Percentiles rank a stretch among this genome's conserved stretches.
These are phyloP conservation scores for Gracilinanus agilis DNA, from an alignment of 2,113 vertebrate species.

Conservation along the genomic window DNA sequence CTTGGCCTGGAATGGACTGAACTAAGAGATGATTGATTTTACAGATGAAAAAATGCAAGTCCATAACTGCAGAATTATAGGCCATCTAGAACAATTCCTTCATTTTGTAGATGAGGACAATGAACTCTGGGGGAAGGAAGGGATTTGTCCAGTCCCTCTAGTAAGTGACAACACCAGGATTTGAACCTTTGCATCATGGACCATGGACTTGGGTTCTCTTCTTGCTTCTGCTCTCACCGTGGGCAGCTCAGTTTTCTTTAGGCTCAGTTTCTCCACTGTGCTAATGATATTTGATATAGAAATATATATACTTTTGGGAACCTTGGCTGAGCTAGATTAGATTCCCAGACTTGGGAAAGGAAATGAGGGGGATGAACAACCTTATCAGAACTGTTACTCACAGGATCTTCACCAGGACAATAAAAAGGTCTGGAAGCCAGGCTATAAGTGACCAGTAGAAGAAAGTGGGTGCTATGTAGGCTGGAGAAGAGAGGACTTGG, in stretches of 20 bases:
- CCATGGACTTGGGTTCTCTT: not conserved
- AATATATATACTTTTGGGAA: not conserved
- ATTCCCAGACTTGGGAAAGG: not conserved
- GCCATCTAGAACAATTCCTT: not conserved
- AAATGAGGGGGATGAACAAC: not conserved
- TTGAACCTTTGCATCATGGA: not conserved
- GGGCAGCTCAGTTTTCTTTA: not conserved
- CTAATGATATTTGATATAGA: not conserved
- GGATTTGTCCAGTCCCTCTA: not conserved
- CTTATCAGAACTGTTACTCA: not conserved
- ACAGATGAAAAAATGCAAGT: not conserved
- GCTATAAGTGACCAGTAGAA: not conserved
- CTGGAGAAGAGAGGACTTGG: not conserved
- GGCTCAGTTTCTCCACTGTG: not conserved
- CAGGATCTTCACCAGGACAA: not conserved
- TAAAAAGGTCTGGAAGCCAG: not conserved
- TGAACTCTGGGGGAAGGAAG: not conserved
- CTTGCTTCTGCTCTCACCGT: not conserved
- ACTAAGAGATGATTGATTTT: not conserved
- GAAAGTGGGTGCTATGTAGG: not conserved
- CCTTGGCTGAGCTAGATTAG: not conserved
- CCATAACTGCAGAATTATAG: not conserved
- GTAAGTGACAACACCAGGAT: not conserved
- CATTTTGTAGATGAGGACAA: not conserved
- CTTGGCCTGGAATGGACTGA: not conserved